Base-by-base conservation (phyloP, 2,113 vertebrate species). In the Semicossyphus pulcher region DNA sequence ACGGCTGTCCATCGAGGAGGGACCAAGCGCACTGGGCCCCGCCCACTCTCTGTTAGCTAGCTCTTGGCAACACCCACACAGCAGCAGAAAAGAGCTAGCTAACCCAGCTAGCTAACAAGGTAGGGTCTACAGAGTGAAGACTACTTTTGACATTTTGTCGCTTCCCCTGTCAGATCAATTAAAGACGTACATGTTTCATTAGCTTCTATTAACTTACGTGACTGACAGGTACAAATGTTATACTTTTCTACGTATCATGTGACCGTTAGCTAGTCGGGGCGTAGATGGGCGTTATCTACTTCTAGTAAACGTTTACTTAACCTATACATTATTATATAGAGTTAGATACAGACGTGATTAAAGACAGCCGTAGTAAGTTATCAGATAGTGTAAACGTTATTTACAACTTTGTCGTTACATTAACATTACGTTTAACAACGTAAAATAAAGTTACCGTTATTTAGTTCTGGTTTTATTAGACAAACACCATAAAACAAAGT, bases 1-100 rank as follows among this genome's bases (percentile, higher is more conserved):
- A n/a, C n/a, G n/a, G n/a, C n/a, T n/a, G n/a, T n/a, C n/a, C n/a
- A n/a, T n/a, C n/a, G n/a, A n/a, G n/a, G n/a, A n/a, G n/a, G n/a
- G n/a, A n/a, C n/a, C n/a, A n/a, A n/a, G n/a, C n/a, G n/a, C 54
- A 21, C 66, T 0, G 1, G 65, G 14, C 72, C 25, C 59, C 81
- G 81, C 85, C 85, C 81, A 73, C 53, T n/a, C n/a, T n/a, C 7
- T 4, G 26, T 9, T 3, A 23, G 39, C 58, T 47, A n/a, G 20
- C 16, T 18, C 20, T 7, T 2, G 6, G 4, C 28, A 56, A 23
- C 49, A 15, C 1, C n/a, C 8, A 5, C 21, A 56, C 20, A 29
- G 8, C 36, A 41, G 32, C 16, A 31, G 44, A 15, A 14, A 5
- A 10, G 36, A 15, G 29, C 31, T 10, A 31, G n/a, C 51, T 53